Evolutionary conservation across 2,113 vertebrate species (phyloP).

Genomic region (Charadrius vociferus): DNA sequence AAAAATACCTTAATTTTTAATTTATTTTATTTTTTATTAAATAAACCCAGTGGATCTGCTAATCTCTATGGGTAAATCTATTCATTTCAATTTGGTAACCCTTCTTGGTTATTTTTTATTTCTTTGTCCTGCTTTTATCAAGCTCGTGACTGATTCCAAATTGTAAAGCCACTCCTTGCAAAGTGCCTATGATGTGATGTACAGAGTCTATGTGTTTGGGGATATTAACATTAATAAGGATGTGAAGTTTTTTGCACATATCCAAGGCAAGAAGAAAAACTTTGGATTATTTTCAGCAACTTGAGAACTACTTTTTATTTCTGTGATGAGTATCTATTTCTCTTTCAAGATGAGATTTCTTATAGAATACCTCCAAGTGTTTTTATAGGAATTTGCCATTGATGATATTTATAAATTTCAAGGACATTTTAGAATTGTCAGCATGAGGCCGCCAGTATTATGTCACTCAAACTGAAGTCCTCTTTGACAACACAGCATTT

Average conservation of each 20-base stretch:
- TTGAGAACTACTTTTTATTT: neutral
- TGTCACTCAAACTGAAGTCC: neutral
- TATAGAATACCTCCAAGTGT: neutral
- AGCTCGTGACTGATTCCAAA: neutral
- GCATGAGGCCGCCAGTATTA: neutral
- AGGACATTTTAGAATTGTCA: neutral
- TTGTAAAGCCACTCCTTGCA: neutral
- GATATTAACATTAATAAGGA: neutral
- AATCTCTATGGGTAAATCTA: neutral
- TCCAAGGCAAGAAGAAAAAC: neutral
- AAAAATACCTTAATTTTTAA: neutral
- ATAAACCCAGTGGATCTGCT: neutral
- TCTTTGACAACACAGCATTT: neutral
- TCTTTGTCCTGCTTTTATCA: neutral
- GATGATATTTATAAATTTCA: neutral
- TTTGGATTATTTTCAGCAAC: neutral
- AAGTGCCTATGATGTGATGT: neutral
- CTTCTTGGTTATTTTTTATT: neutral
- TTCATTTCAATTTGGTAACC: neutral
- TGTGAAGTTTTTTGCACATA: neutral
- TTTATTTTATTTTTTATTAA: neutral
- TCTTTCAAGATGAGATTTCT: neutral
- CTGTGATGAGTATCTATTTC: neutral
- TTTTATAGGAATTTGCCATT: neutral
- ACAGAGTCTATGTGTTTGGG: neutral